A percentile compares a stretch with the other conserved stretches of the same genome.
phyloP scores from a whole-genome alignment of 2,113 vertebrate species.

The Glaucomys volans region DNA sequence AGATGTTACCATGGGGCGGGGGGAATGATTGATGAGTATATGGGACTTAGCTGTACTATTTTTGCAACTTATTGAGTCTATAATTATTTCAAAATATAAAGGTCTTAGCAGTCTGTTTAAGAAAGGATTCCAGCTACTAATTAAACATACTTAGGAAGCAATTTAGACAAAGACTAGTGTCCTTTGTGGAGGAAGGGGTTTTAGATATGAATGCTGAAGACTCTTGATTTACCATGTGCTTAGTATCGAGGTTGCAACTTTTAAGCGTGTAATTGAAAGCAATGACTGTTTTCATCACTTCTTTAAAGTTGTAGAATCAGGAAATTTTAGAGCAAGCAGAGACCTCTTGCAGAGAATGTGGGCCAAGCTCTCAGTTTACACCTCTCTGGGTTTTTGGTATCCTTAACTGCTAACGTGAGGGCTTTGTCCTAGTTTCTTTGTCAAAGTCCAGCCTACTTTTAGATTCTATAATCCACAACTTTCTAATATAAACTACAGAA shows the following conservation, averaged over 20 bases:
- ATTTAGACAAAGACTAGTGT: background rate
- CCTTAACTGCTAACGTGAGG: background rate
- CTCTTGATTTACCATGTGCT: background rate
- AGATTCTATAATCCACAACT: background rate
- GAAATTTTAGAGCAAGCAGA: background rate
- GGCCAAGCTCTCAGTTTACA: background rate
- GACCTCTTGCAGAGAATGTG: background rate
- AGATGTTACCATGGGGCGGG: background rate
- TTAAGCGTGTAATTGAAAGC: background rate
- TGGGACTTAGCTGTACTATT: background rate
- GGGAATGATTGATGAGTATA: background rate
- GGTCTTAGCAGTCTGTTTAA: slow-evolving; percentile 7
- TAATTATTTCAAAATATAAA: slow-evolving; percentile 60
- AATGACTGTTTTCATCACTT: background rate
- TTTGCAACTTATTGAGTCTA: background rate
- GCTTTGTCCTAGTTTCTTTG: background rate
- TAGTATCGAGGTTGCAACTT: background rate
- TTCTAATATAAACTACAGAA: background rate
- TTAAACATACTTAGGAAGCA: slow-evolving; percentile 27
- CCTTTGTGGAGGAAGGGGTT: background rate
- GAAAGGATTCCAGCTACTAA: slow-evolving; percentile 32
- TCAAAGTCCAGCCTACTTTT: background rate
- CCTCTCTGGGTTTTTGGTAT: background rate
- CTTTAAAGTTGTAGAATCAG: background rate
- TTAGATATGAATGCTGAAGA: background rate